phyloP scores from a whole-genome alignment of 2,113 vertebrate genomes.

The Oncorhynchus masou region DNA sequence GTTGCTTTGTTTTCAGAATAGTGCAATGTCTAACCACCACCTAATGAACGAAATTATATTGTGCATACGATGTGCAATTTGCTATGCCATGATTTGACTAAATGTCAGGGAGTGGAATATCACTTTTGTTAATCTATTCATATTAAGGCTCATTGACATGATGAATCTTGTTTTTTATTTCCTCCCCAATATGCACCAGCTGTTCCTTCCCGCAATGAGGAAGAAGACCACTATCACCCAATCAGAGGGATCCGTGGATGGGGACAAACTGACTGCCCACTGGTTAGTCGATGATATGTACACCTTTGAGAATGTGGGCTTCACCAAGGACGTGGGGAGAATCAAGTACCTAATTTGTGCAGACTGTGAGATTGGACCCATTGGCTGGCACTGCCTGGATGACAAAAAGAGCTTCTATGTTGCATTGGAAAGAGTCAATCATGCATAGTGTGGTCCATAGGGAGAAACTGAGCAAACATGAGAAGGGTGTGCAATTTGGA shows the following conservation, averaged over 20 bases:
- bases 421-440: slow-evolving; percentile 88
- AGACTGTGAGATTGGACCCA: slow-evolving; percentile 96
- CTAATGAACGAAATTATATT: no score
- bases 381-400: slow-evolving; percentile 94
- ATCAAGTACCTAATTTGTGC: slow-evolving; percentile 95
- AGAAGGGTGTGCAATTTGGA: not conserved
- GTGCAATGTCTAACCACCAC: no score
- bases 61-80: no score
- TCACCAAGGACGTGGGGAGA: slow-evolving; percentile 92
- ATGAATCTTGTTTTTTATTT: slow-evolving; percentile 19
- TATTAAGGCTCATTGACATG: not conserved
- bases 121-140: no score
- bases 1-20: no score
- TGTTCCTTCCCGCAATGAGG: slow-evolving; percentile 88
- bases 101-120: no score
- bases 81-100: no score
- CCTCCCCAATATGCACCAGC: slow-evolving; percentile 63
- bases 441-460: slow-evolving; percentile 70
- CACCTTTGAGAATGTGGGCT: slow-evolving; percentile 94
- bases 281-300: slow-evolving; percentile 95
- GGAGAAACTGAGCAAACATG: not conserved
- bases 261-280: slow-evolving; percentile 84
- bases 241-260: slow-evolving; percentile 69
- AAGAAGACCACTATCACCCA: slow-evolving; percentile 80
- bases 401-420: slow-evolving; percentile 93